Conservation (phyloP, 2,888 invertebrate species). For the Serripes groenlandicus region DNA sequence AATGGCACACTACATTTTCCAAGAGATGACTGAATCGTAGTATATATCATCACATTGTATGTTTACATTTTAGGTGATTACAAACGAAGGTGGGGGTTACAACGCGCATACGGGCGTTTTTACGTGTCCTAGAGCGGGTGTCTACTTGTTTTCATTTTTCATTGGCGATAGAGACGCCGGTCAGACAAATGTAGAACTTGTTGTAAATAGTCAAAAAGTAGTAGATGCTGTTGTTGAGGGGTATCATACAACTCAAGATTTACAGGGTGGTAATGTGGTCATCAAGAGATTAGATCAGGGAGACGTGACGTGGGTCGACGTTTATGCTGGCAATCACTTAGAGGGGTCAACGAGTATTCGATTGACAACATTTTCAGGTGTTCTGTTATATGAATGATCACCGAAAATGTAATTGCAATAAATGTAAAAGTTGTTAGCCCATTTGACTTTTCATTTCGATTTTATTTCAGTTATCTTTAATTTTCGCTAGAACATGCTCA, state of each 20-base stretch:
- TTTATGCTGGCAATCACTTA: not conserved
- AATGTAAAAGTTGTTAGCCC: too few relatives aligned
- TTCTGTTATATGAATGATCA: slow-evolving; percentile 1
- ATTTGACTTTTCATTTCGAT: too few relatives aligned
- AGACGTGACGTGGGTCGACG: not conserved
- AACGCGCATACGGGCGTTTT: not conserved
- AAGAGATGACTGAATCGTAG: too few relatives aligned
- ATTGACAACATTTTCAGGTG: not conserved
- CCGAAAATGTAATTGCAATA: too few relatives aligned
- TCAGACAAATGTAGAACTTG: not conserved
- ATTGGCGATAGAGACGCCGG: not conserved
- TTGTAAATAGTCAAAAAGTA: not conserved
- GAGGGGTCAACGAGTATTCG: not conserved
- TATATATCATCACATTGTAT: too few relatives aligned
- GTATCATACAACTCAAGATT: not conserved
- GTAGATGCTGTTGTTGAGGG: not conserved
- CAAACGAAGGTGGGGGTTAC: not conserved
- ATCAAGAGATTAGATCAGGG: not conserved
- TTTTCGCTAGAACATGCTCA: too few relatives aligned
- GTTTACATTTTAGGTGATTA: too few relatives aligned
- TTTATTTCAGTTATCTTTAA: too few relatives aligned
- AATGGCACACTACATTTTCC: too few relatives aligned
- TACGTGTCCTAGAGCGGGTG: not conserved
- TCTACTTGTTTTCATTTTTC: slow-evolving; percentile 2
- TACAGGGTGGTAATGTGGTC: not conserved